Evolutionary conservation across 2,113 vertebrate species (phyloP), one percentile per base, ranked within the genome.

Genomic region (Larimichthys polyactis): DNA sequence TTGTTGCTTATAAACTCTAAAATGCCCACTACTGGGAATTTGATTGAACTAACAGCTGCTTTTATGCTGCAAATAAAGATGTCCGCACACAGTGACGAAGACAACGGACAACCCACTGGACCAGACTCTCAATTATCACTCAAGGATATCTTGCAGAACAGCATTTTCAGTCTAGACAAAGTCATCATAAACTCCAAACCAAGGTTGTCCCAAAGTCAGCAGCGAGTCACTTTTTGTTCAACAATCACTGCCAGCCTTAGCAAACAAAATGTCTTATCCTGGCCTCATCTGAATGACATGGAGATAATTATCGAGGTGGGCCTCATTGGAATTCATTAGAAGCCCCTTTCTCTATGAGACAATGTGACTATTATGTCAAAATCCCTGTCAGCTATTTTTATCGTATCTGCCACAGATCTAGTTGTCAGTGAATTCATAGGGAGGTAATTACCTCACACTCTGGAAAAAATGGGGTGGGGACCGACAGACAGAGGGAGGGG

Each of bases 341-440:
- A 78, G 83, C 69, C 79, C 46, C 80, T 86, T 91, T 93, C 82
- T 88, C 74, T 36, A 63, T 69, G 83, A 92, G 91, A 93, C 91
- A 93, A 93, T 91, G 89, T 91, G 85, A 90, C 91, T 92, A 91
- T 92, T 93, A 89, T 94, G 84, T 91, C 90, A 92, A 94, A 93
- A 90, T 91, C 83, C 87, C 88, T 88, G 93, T 94, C 93, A 94
- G 92, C 92, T 94, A 93, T 94, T 94, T 93, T 90, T 91, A 91
- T 91, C 90, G 78, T 90, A 91, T 92, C 93, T 90, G 78, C 79
- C 0, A 43, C 85, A 65, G 84, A 93, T 94, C 90, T 84, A 71
- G 90, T 90, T 87, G 85, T 90, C 83, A 73, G 73, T 85, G 91
- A 85, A 90, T 93, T 92, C 91, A 84, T 62, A 69, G 71, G 40